Evolutionary conservation across 2,888 invertebrate genomes (phyloP).

Genomic region (Cheilosia vernalis): DNA sequence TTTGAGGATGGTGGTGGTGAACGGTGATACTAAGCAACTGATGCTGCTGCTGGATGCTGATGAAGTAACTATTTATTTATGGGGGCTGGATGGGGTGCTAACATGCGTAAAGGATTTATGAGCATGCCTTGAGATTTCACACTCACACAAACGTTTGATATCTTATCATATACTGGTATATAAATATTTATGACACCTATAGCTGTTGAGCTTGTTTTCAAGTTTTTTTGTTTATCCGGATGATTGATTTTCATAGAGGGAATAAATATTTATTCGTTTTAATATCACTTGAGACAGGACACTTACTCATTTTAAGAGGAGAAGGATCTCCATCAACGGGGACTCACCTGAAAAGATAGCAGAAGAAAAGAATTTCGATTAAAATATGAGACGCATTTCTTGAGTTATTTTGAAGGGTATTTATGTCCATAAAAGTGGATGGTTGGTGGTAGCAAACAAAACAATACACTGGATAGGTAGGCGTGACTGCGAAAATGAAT

Average conservation of each 20-base stretch:
- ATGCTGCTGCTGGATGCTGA: conserved; percentile 47
- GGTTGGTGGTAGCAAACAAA: too few relatives aligned
- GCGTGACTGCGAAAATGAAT: too few relatives aligned
- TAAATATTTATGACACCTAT: neutral
- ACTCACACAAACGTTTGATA: neutral
- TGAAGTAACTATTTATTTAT: conserved; percentile 68
- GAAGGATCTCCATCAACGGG: neutral
- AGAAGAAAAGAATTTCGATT: neutral
- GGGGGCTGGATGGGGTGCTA: conserved; percentile 43
- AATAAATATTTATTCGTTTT: conserved; percentile 22
- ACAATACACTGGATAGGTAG: too few relatives aligned
- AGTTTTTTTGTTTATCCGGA: neutral
- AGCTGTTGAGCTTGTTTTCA: neutral
- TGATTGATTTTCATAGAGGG: conserved; percentile 21
- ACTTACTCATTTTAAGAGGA: conserved; percentile 7
- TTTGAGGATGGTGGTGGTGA: neutral
- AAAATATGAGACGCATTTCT: neutral
- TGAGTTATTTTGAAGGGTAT: too few relatives aligned
- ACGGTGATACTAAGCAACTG: neutral
- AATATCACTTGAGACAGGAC: neutral
- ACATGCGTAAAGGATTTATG: conserved; percentile 33
- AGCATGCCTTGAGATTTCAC: conserved; percentile 8
- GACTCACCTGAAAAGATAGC: conserved; percentile 28
- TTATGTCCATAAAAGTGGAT: too few relatives aligned
- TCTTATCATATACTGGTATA: too few relatives aligned